Percentiles rank a stretch among this genome's conserved stretches.
These are phyloP conservation scores for human (Homo sapiens) DNA, from an alignment of 2,113 vertebrate genomes.

Conservation along the genomic window DNA sequence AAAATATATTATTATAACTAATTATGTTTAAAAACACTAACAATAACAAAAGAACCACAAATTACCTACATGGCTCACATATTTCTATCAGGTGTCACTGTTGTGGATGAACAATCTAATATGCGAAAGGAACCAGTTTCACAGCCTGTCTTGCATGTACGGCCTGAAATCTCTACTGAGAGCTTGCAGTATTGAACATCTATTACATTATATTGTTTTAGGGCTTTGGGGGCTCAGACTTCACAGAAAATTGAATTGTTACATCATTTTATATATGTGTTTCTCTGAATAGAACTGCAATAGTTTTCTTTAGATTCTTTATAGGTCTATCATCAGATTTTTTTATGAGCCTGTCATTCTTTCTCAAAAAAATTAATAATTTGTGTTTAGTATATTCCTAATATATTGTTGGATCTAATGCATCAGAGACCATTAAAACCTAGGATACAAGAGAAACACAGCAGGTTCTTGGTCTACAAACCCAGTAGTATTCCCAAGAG, in stretches of 20 bases:
- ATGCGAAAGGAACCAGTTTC: not conserved
- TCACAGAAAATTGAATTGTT: not conserved
- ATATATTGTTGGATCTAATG: not conserved
- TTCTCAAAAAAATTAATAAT: not conserved
- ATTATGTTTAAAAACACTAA: not conserved
- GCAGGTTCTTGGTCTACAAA: not conserved
- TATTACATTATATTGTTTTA: not conserved
- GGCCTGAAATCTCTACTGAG: not conserved
- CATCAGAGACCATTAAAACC: not conserved
- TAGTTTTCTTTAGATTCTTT: not conserved
- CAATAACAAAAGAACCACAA: not conserved
- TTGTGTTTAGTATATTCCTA: not conserved
- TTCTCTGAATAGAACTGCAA: not conserved
- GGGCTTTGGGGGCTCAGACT: not conserved
- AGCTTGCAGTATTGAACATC: not conserved
- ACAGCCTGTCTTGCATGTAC: accelerated
- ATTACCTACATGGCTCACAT: not conserved
- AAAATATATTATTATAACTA: not conserved
- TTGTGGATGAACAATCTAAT: not conserved
- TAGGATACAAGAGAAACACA: not conserved
- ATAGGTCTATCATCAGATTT: not conserved
- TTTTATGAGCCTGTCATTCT: not conserved
- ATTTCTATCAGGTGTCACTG: not conserved
- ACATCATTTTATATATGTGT: not conserved
- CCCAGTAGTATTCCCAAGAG: not conserved